Base-by-base conservation (phyloP, 1,140 invertebrate genomes). In the silkworm (Bombyx mori) region DNA sequence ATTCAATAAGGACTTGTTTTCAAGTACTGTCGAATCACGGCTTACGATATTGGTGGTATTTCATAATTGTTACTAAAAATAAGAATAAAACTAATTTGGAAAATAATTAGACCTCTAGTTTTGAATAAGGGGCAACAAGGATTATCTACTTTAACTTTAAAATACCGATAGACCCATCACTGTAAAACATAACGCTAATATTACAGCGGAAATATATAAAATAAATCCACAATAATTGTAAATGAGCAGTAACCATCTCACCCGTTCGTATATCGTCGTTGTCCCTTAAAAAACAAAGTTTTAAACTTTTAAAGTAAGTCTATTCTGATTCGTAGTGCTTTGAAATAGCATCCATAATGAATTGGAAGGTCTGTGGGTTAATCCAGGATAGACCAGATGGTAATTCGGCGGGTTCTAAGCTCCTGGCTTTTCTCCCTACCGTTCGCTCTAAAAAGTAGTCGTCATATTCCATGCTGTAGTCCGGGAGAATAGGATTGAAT, bases 401-500 rank as follows among this genome's bases (percentile, higher is more conserved):
- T 8, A 79, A 60, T 43, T 86, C 80, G 7, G 62, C 72, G 0
- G 71, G n/a, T 8, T 84, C 80, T 12, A 84, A 51, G 48, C 77
- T 85, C 51, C 86, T 77, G 0, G 88, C 82, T 62, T 88, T 88
- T 18, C 89, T 82, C 3, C 81, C 83, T 1, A 88, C 83, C 7
- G 89, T 75, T 6, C 90, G 82, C 55, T 89, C 91, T 52, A 90
- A 79, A 71, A 90, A 90, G 73, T 94, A 93, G 73, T 94, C 93
- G 22, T 91, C 91, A 57, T 93, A 92, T 64, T 91, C 90, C 62
- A 81, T 73, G 71, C 93, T 93, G 74, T 93, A 92, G 63, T 94
- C 93, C 42, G 91, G 91, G 7, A 92, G 89, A 52, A 94, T 89
- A 7, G 93, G 93, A 80, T 94, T 95, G 67, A 94, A 94, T 79